Evolutionary conservation across 2,797 vertebrate species (phyloP).

Genomic region (Acipenser ruthenus): DNA sequence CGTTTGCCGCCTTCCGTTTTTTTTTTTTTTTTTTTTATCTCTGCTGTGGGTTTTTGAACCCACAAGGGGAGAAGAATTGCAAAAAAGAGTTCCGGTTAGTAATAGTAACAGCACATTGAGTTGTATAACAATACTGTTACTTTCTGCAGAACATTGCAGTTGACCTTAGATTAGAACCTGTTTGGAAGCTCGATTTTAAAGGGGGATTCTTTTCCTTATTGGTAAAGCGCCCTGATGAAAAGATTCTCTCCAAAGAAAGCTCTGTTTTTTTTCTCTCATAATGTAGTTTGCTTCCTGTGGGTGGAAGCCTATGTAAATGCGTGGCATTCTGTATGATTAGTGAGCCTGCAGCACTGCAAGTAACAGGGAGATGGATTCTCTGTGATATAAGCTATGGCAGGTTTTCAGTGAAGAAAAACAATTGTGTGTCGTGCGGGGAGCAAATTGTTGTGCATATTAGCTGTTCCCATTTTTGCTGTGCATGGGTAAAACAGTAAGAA

Average conservation of each 20-base stretch:
- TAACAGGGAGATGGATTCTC: not conserved
- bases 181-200: too few relatives aligned
- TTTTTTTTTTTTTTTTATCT: not conserved
- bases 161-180: too few relatives aligned
- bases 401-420: not conserved
- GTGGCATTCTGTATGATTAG: not conserved
- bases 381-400: not conserved
- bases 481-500: not conserved
- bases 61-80: not conserved
- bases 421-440: not conserved
- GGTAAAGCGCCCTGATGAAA: too few relatives aligned
- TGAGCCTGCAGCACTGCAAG: not conserved
- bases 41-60: not conserved
- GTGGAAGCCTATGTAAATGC: not conserved
- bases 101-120: not conserved
- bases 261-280: not conserved
- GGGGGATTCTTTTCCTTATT: too few relatives aligned
- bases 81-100: not conserved
- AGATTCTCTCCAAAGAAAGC: too few relatives aligned
- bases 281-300: not conserved
- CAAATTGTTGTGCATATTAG: not conserved
- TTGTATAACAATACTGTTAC: too few relatives aligned
- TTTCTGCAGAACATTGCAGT: too few relatives aligned
- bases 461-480: not conserved
- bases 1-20: not conserved